Base-by-base conservation (phyloP, 64 coral and sea anemone species). In the Exaiptasia diaphana region DNA sequence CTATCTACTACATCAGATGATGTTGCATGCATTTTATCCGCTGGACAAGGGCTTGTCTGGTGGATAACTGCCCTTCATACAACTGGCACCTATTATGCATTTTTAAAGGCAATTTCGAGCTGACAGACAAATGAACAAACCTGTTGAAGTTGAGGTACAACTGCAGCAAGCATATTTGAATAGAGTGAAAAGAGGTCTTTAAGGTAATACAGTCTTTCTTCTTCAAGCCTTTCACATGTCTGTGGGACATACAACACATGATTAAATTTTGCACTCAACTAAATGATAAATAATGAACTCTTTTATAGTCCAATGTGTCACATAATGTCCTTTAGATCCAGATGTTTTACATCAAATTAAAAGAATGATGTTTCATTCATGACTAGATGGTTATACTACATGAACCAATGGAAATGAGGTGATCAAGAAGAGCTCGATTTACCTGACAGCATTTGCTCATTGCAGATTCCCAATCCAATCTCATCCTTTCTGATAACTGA, bases 361-460 rank as follows among this genome's bases (percentile, higher is more conserved):
- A n/a, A n/a, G n/a, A n/a, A n/a, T n/a, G n/a, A n/a, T n/a, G n/a
- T n/a, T 40, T 35, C 22, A 32, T n/a, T 17, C 41, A 20, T 68
- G 15, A 21, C 11, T 37, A 56, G 6, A 5, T 4, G 4, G 11
- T 56, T 56, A 56, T 21, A 25, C 20, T 56, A 10, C 4, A 25
- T 56, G 53, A 56, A 21, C 20, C 1, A 21, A 4, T 21, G 27
- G 1, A n/a, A n/a, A n/a, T n/a, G n/a, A n/a, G n/a, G n/a, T n/a
- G n/a, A n/a, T n/a, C 4, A 68, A 68, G 22, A 53, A 43, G 60
- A 52, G 71, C 20, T 5, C 29, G 11, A 39, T 41, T 69, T 80
- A 94, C 91, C 91, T 94, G 74, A 22, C 91, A 94, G 63, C 41
- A 94, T 60, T 85, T 94, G 45, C 77, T 75, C 91, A 94, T 94